A percentile compares a stretch with the other conserved stretches of the same genome.
Conservation (phyloP, 2,888 invertebrate genomes). For the Silvanus unidentatus region DNA sequence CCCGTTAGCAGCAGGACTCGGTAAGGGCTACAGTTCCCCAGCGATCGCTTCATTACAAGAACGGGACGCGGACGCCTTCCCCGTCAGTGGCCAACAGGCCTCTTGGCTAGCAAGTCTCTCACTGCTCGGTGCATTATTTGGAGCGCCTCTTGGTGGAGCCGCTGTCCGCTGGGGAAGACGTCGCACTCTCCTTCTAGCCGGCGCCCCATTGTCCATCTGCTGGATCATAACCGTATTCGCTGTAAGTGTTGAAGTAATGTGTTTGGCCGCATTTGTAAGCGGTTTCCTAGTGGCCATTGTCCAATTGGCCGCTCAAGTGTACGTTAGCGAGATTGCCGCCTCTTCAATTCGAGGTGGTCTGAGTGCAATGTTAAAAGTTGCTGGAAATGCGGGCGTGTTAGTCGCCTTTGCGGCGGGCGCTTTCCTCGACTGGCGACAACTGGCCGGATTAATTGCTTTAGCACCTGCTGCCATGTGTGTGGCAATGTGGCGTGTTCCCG, state of each 20-base stretch:
- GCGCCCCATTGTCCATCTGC: conserved; percentile 69
- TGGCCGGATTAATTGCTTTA: conserved; percentile 73
- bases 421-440: conserved; percentile 76
- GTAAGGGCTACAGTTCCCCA: conserved; percentile 78
- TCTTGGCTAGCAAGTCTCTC: conserved; percentile 79
- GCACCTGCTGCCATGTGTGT: conserved; percentile 72
- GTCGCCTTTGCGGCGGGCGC: conserved; percentile 79
- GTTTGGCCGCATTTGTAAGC: conserved; percentile 76
- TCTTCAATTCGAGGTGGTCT: conserved; percentile 81
- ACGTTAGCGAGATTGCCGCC: conserved; percentile 86
- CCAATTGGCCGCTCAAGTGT: conserved; percentile 54
- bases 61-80: conserved; percentile 57
- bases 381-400: conserved; percentile 78
- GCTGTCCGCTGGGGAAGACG: conserved; percentile 70
- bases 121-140: conserved; percentile 72
- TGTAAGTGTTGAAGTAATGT: conserved; percentile 72
- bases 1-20: conserved; percentile 71
- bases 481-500: conserved; percentile 74
- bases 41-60: conserved; percentile 68
- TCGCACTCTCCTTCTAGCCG: conserved; percentile 63
- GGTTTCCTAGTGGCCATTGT: conserved; percentile 53
- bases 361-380: conserved; percentile 80
- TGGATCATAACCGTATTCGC: conserved; percentile 79
- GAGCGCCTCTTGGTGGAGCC: conserved; percentile 73
- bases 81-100: conserved; percentile 66